Percentiles rank a stretch among this genome's conserved stretches.
Evolutionary conservation across 1,140 invertebrate species (phyloP).

Genomic region (Pseudomyrmex dendroicus): DNA sequence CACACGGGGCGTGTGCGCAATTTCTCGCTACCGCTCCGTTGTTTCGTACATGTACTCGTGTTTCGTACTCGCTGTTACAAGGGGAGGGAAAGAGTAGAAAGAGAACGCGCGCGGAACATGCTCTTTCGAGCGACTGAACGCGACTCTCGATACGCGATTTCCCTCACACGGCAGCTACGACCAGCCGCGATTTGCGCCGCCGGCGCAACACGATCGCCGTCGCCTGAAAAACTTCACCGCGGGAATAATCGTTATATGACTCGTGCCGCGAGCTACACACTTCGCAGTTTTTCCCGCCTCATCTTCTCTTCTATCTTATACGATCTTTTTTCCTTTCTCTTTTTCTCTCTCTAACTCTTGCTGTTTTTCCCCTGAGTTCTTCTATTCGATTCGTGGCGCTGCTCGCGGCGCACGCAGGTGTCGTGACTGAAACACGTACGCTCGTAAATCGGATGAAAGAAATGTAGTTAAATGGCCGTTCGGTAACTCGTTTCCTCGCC

Average conservation of each 20-base stretch:
- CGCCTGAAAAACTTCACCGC: constrained; percentile 33
- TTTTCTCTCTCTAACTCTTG: background rate
- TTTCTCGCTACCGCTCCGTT: constrained; percentile 46
- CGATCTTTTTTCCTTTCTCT: background rate
- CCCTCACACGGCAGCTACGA: constrained; percentile 7
- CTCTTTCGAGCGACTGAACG: background rate
- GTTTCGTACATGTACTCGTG: constrained; percentile 36
- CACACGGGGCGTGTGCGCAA: constrained; percentile 33
- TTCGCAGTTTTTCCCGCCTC: constrained; percentile 34
- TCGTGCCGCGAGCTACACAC: constrained; percentile 41
- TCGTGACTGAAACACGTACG: constrained; percentile 47
- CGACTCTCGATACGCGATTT: constrained; percentile 13
- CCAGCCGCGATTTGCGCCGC: constrained; percentile 16
- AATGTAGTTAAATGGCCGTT: constrained; percentile 52
- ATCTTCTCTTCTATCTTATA: background rate
- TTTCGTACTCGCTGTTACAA: constrained; percentile 16
- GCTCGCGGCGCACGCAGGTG: constrained; percentile 30
- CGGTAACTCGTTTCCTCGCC: constrained; percentile 42
- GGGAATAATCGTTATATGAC: constrained; percentile 43
- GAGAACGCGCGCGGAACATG: background rate
- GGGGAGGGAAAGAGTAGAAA: background rate
- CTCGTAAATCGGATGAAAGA: constrained; percentile 48
- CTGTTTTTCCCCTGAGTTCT: background rate
- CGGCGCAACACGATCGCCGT: constrained; percentile 43
- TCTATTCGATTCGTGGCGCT: constrained; percentile 19